phyloP scores from a whole-genome alignment of 2,113 vertebrate genomes.

The Peromyscus polionotus region DNA sequence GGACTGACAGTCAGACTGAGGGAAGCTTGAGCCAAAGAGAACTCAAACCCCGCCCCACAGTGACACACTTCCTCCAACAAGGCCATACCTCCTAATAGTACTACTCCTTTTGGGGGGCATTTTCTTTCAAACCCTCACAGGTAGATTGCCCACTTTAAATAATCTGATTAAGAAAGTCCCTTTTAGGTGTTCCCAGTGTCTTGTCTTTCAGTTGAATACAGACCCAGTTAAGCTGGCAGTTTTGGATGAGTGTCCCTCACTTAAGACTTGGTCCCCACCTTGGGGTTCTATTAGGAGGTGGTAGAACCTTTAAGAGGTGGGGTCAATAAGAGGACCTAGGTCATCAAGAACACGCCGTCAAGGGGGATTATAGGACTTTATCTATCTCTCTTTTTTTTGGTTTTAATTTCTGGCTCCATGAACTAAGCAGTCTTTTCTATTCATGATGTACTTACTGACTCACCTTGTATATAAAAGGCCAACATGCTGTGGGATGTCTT shows the following conservation, averaged over 20 bases:
- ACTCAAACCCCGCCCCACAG: too few relatives aligned
- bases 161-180: neutral
- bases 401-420: neutral
- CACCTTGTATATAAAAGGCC: neutral
- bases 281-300: neutral
- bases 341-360: neutral
- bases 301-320: neutral
- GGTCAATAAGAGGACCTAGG: neutral
- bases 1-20: too few relatives aligned
- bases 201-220: neutral
- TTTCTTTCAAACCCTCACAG: too few relatives aligned
- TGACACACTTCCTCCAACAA: too few relatives aligned
- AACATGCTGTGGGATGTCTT: too few relatives aligned
- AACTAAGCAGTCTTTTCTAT: neutral
- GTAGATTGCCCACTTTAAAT: neutral
- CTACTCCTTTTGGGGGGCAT: too few relatives aligned
- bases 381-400: neutral
- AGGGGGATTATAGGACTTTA: neutral
- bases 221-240: neutral
- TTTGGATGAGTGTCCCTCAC: neutral
- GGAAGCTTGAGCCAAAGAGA: too few relatives aligned
- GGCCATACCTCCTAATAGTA: too few relatives aligned
- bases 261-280: neutral
- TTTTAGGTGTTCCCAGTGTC: neutral
- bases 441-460: neutral